These are phyloP conservation scores for Stenodera caucasica DNA, from an alignment of 2,888 invertebrate species.

Conservation along the genomic window DNA sequence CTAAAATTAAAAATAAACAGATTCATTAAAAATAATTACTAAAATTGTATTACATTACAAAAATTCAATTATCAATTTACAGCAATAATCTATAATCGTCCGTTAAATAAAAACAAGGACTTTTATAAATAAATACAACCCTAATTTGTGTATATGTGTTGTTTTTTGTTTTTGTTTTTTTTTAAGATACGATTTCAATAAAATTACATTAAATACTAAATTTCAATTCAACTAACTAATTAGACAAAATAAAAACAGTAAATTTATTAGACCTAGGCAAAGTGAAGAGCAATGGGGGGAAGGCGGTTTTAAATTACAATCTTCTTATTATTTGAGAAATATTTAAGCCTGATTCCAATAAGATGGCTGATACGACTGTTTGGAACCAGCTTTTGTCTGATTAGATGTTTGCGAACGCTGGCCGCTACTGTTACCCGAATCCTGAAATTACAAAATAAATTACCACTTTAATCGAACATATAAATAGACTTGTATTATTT, in stretches of 20 bases:
- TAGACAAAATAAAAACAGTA: slow-evolving; percentile 4
- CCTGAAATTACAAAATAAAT: slow-evolving; percentile 53
- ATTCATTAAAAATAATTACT: neutral
- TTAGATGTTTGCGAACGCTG: slow-evolving; percentile 59
- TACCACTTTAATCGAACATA: no score
- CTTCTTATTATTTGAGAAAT: neutral
- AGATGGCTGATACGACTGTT: slow-evolving; percentile 65
- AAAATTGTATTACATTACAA: slow-evolving; percentile 5
- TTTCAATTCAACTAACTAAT: slow-evolving; percentile 32
- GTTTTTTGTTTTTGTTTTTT: no score
- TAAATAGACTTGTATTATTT: no score
- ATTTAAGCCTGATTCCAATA: slow-evolving; percentile 67
- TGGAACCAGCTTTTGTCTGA: slow-evolving; percentile 62
- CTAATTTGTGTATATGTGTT: no score
- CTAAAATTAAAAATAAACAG: slow-evolving; percentile 25
- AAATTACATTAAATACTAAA: slow-evolving; percentile 38
- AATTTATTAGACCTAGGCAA: slow-evolving; percentile 18
- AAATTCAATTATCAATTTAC: slow-evolving; percentile 10
- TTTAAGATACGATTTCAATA: slow-evolving; percentile 30
- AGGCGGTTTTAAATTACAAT: slow-evolving; percentile 23
- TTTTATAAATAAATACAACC: slow-evolving; percentile 17
- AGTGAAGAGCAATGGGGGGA: slow-evolving; percentile 42
- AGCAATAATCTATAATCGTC: slow-evolving; percentile 16
- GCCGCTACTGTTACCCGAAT: slow-evolving; percentile 60
- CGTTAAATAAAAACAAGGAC: slow-evolving; percentile 14